Evolutionary conservation across 2,113 vertebrate species (phyloP).

Genomic region (Hyperoodon ampullatus): DNA sequence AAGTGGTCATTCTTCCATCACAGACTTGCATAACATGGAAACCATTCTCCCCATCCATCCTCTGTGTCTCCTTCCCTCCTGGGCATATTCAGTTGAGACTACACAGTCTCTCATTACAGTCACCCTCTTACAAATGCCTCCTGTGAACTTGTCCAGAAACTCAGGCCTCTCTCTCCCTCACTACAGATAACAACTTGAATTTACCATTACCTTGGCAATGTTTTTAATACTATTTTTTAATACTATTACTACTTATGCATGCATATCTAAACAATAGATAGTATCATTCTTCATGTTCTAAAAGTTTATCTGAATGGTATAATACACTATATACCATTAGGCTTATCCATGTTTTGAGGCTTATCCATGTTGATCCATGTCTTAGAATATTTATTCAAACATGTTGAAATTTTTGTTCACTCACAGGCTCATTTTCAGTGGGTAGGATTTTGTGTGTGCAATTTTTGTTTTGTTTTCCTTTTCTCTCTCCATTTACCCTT

Average conservation of each 20-base stretch:
- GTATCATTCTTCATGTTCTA: neutral
- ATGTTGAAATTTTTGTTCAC: neutral
- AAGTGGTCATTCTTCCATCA: neutral
- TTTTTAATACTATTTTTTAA: neutral
- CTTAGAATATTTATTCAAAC: neutral
- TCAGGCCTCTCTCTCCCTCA: neutral
- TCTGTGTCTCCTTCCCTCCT: neutral
- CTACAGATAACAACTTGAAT: neutral
- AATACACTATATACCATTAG: neutral
- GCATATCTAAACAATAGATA: neutral
- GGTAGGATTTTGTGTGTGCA: neutral
- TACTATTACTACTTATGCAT: neutral
- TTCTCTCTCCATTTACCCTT: neutral
- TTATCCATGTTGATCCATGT: neutral
- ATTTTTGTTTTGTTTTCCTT: neutral
- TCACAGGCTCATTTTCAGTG: neutral
- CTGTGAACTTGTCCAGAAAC: neutral
- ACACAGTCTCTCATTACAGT: neutral
- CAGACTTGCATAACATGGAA: neutral
- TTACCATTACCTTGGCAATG: neutral
- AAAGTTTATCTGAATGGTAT: neutral
- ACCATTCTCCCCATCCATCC: rapidly evolving
- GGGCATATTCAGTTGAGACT: neutral
- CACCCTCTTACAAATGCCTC: neutral
- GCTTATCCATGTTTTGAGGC: neutral